These are phyloP conservation scores for Thaumetopoea pityocampa DNA, from an alignment of 1,140 invertebrate genomes.

Conservation along the genomic window DNA sequence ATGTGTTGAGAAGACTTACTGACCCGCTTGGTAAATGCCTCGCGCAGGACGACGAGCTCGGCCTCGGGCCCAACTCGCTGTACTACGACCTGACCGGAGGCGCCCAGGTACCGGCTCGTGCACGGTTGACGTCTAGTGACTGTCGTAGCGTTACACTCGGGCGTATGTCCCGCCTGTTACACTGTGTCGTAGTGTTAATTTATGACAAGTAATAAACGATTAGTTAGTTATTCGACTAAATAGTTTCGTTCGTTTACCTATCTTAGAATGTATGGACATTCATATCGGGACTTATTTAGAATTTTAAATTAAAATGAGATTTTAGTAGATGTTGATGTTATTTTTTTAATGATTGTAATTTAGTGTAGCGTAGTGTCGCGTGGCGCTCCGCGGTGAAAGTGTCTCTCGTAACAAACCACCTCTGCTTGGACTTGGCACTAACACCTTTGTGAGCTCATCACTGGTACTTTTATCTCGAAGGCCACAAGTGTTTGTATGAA, in stretches of 20 bases:
- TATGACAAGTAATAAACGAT: background rate
- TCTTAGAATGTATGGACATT: conserved; percentile 21
- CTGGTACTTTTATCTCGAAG: conserved; percentile 14
- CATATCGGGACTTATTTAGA: conserved; percentile 6
- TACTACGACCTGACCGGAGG: conserved; percentile 74
- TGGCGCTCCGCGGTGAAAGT: conserved; percentile 13
- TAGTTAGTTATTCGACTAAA: conserved; percentile 2
- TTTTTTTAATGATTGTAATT: background rate
- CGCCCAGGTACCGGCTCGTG: conserved; percentile 74
- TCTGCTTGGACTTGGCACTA: conserved; percentile 13
- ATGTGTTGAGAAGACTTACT: conserved; percentile 68
- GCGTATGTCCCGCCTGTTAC: conserved; percentile 1
- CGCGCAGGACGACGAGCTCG: conserved; percentile 72
- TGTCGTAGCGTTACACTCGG: conserved; percentile 28
- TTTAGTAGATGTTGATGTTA: no score
- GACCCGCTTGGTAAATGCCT: conserved; percentile 71
- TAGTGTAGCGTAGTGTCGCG: conserved; percentile 1
- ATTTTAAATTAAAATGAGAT: no score
- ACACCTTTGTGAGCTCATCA: conserved; percentile 13
- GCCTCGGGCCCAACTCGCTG: conserved; percentile 67
- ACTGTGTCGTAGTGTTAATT: conserved; percentile 2
- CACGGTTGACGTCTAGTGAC: conserved; percentile 23
- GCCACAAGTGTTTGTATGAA: conserved; percentile 8
- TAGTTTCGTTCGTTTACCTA: conserved; percentile 5
- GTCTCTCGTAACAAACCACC: conserved; percentile 13